Evolutionary conservation across 2,113 vertebrate species (phyloP).

Genomic region (Sylvilagus bachmani): DNA sequence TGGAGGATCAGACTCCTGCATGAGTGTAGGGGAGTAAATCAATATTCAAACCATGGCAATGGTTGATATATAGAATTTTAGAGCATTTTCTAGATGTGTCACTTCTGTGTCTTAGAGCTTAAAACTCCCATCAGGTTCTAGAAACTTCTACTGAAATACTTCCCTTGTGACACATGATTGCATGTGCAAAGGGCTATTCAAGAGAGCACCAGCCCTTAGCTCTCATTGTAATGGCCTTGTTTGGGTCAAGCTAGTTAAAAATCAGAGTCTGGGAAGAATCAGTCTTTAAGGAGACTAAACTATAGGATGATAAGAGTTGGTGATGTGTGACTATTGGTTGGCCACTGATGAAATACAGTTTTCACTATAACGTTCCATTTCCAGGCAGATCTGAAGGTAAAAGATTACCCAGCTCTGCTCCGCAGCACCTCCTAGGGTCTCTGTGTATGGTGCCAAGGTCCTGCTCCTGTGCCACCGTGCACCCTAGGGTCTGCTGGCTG

Average conservation of each 20-base stretch:
- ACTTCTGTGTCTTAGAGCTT: too few relatives aligned
- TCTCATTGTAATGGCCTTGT: neutral
- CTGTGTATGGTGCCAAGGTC: neutral
- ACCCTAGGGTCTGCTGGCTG: too few relatives aligned
- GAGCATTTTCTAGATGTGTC: too few relatives aligned
- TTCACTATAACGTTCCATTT: too few relatives aligned
- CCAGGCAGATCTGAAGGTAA: neutral
- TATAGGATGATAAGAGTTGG: neutral
- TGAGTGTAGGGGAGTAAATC: too few relatives aligned
- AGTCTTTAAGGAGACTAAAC: neutral
- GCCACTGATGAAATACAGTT: neutral
- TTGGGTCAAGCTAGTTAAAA: neutral
- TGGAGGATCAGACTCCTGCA: too few relatives aligned
- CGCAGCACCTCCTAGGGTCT: neutral
- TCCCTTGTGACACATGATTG: too few relatives aligned
- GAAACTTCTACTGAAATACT: too few relatives aligned
- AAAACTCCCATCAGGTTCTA: too few relatives aligned
- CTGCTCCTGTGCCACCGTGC: neutral
- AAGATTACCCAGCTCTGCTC: neutral
- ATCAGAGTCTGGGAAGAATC: neutral
- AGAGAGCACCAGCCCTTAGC: neutral
- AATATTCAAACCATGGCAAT: too few relatives aligned
- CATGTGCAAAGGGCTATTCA: too few relatives aligned
- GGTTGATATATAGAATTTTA: too few relatives aligned
- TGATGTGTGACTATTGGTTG: neutral